Base-by-base conservation (phyloP, 1,140 invertebrate genomes). In the Macrostomum lignano region DNA sequence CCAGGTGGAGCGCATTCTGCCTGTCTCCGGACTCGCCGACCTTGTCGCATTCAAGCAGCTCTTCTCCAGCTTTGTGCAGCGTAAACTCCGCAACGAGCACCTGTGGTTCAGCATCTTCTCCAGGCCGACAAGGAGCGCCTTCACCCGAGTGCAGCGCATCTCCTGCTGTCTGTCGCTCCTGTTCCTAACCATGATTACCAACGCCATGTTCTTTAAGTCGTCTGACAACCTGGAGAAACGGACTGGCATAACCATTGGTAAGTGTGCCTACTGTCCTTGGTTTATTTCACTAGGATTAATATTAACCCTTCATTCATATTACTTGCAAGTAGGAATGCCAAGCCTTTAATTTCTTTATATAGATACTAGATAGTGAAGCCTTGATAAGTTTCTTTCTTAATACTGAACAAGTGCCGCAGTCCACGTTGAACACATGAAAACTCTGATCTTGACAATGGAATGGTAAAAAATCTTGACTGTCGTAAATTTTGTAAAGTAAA, bases 41-140 rank as follows among this genome's bases (percentile, higher is more conserved):
- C 38, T 46, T 13, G 39, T 32, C 10, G 48, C 54, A 23, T 60
- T 58, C 33, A 41, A 40, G 10, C 52, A 56, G 28, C 36, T 63
- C 17, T 56, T 62, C 38, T 39, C 36, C 10, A 20, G 21, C 17
- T 36, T 34, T 6, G 44, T 47, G 31, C 40, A 48, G 24, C 46
- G 51, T 21, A 52, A 54, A 21, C 38, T 63, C 3, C 41, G 46
- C 4, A 59, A 63, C 39, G 53, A 54, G 15, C 61, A 63, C 37
- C 39, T 63, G 5, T 63, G 61, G 61, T 46, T 61, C 13, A 59
- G 55, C 7, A 43, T 62, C 3, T 55, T 60, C 36, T 38, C 51
- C 15, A 39, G 58, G 25, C 58, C 60, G 14, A 45, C 55, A n/a
- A 43, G 49, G 21, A 58, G 52, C 29, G 43, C 52, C 24, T 63